Base-by-base conservation (phyloP, 1,140 invertebrate species). In the Phortica variegata region DNA sequence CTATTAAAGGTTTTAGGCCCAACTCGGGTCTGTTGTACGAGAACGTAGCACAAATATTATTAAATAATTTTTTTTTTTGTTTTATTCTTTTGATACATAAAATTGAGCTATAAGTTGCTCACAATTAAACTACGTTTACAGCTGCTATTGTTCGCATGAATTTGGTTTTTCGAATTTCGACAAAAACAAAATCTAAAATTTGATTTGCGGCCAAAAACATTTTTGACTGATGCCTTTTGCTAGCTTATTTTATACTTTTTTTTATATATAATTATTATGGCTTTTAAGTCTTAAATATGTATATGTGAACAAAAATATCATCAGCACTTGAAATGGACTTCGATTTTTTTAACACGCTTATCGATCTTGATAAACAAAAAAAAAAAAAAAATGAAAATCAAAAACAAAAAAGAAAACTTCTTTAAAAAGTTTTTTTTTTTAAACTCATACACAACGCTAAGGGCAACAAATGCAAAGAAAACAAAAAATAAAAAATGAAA, bases 251-350 rank as follows among this genome's bases (percentile, higher is more conserved):
- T 43, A 29, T 54, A 50, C 13, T n/a, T n/a, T n/a, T n/a, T n/a
- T n/a, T n/a, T n/a, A 47, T 52, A 42, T 20, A 62, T 59, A 55
- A 50, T 44, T 68, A 68, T 60, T 62, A 49, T 54, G 57, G 62
- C 53, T 65, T 55, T 47, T 60, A 58, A 65, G 63, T 63, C 60
- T 57, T 48, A 66, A 72, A 71, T 68, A 65, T 65, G 59, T 66
- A 46, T 37, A 58, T 73, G 71, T 71, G 71, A 73, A 73, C 71
- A 74, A 74, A 74, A 74, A 74, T 73, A 73, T 71, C 70, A 73
- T 73, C 70, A 65, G 59, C 65, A 70, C 68, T 68, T 61, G 55
- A 72, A 75, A 74, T 75, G 72, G 72, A 75, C 72, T 75, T 75
- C 72, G 72, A 75, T 75, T 75, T 75, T 75, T 75, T 53, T 55